Evolutionary conservation across 2,888 invertebrate species (phyloP), one percentile per base, ranked within the genome.

Genomic region (Drosophila merina): DNA sequence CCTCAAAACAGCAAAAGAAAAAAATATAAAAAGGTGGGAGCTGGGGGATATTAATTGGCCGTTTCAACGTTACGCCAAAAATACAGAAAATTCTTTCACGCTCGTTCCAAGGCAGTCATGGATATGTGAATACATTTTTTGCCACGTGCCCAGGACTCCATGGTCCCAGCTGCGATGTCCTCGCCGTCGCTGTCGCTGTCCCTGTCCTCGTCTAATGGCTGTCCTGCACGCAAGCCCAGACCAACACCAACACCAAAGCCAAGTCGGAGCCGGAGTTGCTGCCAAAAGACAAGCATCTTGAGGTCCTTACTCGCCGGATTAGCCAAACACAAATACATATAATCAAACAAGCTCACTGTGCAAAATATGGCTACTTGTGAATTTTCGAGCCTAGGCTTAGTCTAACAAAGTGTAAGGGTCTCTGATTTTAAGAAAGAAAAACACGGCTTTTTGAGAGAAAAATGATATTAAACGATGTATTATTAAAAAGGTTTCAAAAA

Each of bases 1-100:
- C 59, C 51, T 51, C 38, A 47, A 57, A 55, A 26, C 8, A 20
- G 36, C 25, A 38, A 20, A 2, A 30, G 26, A 38, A 33, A 64
- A 26, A 28, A 4, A 28, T 28, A 28, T 4, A 5, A 28, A 47
- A 26, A 28, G 44, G 6, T 36, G 20, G 28, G n/a, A 14, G 40
- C 30, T 26, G 30, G 36, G 59, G 31, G 49, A 72, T 82, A 86
- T 88, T 88, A 82, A 88, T 82, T 82, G 82, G 88, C 68, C 67
- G 80, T 72, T 72, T 72, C 74, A 74, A 75, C 63, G 75, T 59
- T 72, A 82, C 70, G 70, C 67, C 70, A 56, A 84, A 85, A 84
- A 75, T 79, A 74, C 82, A 68, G 77, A 69, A 75, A 86, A 87
- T 83, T 86, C 84, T 83, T 83, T 83, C 82, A 83, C 88, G 88